Base-by-base conservation (phyloP, 2,113 vertebrate species). In the Zosterops pallidus region DNA sequence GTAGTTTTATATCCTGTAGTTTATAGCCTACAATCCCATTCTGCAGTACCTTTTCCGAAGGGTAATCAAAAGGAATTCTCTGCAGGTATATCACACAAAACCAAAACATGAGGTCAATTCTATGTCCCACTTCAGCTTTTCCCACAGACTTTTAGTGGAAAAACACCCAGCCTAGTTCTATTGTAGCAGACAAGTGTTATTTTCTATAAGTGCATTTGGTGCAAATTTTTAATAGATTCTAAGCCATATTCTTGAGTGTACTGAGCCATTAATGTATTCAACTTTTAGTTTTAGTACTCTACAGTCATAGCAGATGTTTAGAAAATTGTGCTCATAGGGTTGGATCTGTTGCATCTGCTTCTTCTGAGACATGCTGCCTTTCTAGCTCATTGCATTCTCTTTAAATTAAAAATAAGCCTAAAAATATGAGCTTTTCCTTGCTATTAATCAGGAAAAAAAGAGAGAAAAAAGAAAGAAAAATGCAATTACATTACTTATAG, bases 261-360 rank as follows among this genome's bases (percentile, higher is more conserved):
- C 16, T 57, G 68, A 95, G 56, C 76, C 79, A 89, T 89, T 92
- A 92, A 74, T 67, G 29, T 71, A 44, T 80, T 86, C 6, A 11
- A 64, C 25, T 64, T 84, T 89, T 77, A n/a, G 23, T 71, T 94
- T 96, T 70, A 83, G 53, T 89, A 37, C 71, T 81, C 50, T 70
- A 63, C 19, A 91, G 16, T 59, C 74, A 52, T 19, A 89, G 26
- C 91, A 92, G 94, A 92, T 95, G 88, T 90, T 96, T 91, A 89
- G 91, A 95, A 95, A 95, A 90, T 86, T 90, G 80, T 94, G 90
- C 94, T 96, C 92, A 85, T 77, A 76, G 56, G n/a, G 71, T 70
- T 93, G 91, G 41, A 95, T 97, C 95, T 69, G 5, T 62, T 64
- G 53, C 86, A 92, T 93, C 92, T 97, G 91, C 75, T 94, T 94